Conservation (phyloP, 2,113 vertebrate species). For the Pycnonotus jocosus region DNA sequence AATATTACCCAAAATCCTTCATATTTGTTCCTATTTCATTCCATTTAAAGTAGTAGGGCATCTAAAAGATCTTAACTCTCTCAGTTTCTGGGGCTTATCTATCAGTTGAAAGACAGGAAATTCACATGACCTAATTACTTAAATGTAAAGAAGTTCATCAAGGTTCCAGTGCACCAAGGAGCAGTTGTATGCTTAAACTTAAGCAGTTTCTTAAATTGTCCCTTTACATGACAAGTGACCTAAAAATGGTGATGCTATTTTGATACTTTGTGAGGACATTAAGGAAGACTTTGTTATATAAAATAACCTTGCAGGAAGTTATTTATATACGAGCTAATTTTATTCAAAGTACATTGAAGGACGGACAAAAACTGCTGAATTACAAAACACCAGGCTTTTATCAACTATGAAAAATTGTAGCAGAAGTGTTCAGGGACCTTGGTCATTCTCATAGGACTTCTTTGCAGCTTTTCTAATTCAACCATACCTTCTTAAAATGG, state of each 20-base stretch:
- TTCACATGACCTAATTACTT: not conserved
- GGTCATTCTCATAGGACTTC: not conserved
- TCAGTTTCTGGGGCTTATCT: not conserved
- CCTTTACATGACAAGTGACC: not conserved
- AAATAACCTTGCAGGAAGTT: slow-evolving; percentile 25
- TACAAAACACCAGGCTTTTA: not conserved
- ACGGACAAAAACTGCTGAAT: not conserved
- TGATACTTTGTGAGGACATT: not conserved
- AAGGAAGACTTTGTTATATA: not conserved
- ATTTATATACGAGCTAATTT: slow-evolving; percentile 31
- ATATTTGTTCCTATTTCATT: not conserved
- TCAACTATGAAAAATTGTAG: not conserved
- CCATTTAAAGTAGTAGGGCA: not conserved
- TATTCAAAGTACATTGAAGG: slow-evolving; percentile 31
- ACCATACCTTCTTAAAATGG: not conserved
- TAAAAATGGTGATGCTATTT: slow-evolving; percentile 33
- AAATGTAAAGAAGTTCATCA: not conserved
- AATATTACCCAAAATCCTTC: not conserved
- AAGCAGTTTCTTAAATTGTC: not conserved
- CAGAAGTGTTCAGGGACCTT: not conserved
- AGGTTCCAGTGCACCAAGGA: not conserved
- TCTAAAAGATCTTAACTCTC: not conserved
- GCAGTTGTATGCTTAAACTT: not conserved
- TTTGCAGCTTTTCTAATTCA: not conserved
- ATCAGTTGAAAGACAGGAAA: not conserved